A percentile compares a stretch with the other conserved stretches of the same genome.
phyloP scores from a whole-genome alignment of 1,140 invertebrate genomes.

The Nymphalis io region DNA sequence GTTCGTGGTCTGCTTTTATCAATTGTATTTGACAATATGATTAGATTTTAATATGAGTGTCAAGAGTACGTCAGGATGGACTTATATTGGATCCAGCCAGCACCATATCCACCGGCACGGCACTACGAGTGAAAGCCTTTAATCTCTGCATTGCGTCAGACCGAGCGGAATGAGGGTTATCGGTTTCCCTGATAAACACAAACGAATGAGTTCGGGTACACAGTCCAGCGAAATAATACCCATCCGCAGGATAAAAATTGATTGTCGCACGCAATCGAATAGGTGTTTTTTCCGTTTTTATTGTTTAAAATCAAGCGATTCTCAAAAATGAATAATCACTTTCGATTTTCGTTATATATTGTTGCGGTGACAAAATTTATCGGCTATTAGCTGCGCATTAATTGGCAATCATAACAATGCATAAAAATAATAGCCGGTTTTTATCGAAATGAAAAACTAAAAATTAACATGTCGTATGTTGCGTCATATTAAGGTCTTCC shows the following conservation, averaged over 20 bases:
- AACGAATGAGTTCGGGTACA: conserved; percentile 64
- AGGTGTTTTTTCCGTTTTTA: conserved; percentile 51
- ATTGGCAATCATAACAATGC: conserved; percentile 48
- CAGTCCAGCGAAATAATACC: conserved; percentile 63
- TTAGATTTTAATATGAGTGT: conserved; percentile 32
- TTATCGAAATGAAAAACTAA: background rate
- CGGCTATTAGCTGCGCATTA: conserved; percentile 59
- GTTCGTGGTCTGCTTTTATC: background rate
- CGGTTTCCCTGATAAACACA: conserved; percentile 75
- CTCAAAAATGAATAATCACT: conserved; percentile 56
- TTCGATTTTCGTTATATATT: conserved; percentile 64
- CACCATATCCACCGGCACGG: conserved; percentile 56
- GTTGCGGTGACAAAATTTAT: conserved; percentile 64
- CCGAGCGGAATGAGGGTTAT: conserved; percentile 74
- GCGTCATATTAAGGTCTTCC: background rate
- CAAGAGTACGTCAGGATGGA: conserved; percentile 49
- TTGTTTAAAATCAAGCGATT: conserved; percentile 47
- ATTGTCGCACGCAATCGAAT: conserved; percentile 50
- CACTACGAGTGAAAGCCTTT: conserved; percentile 71
- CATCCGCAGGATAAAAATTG: conserved; percentile 63
- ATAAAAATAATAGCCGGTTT: conserved; percentile 18
- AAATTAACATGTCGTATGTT: background rate
- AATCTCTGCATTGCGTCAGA: conserved; percentile 77
- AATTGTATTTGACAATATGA: background rate
- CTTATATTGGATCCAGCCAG: conserved; percentile 62